Evolutionary conservation across 2,797 vertebrate genomes (phyloP), one percentile per base, ranked within the genome.

Genomic region (Acanthornis magna): DNA sequence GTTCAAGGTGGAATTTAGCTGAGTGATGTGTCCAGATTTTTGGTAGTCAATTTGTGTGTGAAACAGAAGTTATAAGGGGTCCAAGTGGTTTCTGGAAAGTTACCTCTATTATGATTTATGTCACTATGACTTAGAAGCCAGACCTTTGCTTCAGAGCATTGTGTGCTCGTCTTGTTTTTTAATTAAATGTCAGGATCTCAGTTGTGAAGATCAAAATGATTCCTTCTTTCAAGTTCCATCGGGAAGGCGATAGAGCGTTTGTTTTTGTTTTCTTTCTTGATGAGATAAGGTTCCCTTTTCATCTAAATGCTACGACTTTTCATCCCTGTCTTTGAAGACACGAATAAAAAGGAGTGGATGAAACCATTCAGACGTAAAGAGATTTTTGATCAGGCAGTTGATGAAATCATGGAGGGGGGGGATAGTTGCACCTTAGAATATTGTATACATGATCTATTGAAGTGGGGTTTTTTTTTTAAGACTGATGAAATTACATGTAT

Each of bases 101-200:
- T 96, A 43, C 30, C 6, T 68, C 57, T 75, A 55, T 42, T 77
- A 25, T 20, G 29, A 54, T 70, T 51, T 58, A 5, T 63, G 79
- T 82, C 11, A 1, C 71, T 58, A 1, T 36, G 68, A 57, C 47
- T 74, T 90, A 43, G 85, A 92, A 85, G 38, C 26, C n/a, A 89
- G 81, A 45, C 80, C 62, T 95, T 88, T 78, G 32, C 16, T 96
- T 94, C 82, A 77, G 81, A 90, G 77, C 40, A 22, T 71, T 63
- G 77, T 61, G 45, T 18, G 27, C 53, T 94, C 29, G 21, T 86
- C 73, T 47, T 60, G 7, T 47, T 32, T 67, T 94, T 94, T 93
- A 96, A 93, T 90, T 97, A 95, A 94, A 92, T 89, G 95, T 94
- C 96, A 95, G 82, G 62, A 48, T 93, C 91, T 79, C 34, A 30